Conservation (phyloP, 2,797 vertebrate species). For the Pteronotus mesoamericanus region DNA sequence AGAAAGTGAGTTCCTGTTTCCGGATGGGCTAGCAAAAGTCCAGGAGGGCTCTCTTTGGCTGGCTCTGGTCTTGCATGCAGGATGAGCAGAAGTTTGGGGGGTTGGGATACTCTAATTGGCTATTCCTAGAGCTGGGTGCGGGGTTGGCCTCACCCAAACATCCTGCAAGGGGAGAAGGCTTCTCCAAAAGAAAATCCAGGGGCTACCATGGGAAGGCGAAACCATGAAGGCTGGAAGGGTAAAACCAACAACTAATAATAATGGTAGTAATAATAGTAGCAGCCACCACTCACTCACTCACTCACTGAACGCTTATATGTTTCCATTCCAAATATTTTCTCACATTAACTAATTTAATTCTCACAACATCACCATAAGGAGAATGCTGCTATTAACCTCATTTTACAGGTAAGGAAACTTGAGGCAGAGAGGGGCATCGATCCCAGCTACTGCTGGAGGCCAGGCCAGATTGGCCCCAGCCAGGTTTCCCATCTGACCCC, state of each 20-base stretch:
- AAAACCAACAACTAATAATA: not conserved
- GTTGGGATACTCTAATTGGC: not conserved
- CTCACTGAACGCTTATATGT: not conserved
- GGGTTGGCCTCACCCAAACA: not conserved
- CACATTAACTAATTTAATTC: not conserved
- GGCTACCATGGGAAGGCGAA: not conserved
- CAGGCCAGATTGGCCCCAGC: not conserved
- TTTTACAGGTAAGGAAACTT: not conserved
- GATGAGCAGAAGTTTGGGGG: not conserved
- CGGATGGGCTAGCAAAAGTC: not conserved
- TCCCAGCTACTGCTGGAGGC: not conserved
- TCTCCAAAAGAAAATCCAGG: not conserved
- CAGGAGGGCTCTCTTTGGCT: not conserved
- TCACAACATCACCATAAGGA: not conserved
- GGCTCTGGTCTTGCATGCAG: not conserved
- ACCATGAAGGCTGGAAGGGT: not conserved
- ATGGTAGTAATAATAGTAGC: no score
- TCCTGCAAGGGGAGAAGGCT: fast-evolving
- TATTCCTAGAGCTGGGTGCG: not conserved
- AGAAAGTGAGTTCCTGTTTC: not conserved
- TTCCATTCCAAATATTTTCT: not conserved
- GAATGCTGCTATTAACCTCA: not conserved
- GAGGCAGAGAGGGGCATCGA: not conserved
- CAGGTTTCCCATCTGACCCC: not conserved
- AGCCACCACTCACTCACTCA: no score